Percentiles rank a stretch among this genome's conserved stretches.
These are phyloP conservation scores for Amaurobius ferox DNA, from an alignment of 2,888 invertebrate genomes.

Conservation along the genomic window DNA sequence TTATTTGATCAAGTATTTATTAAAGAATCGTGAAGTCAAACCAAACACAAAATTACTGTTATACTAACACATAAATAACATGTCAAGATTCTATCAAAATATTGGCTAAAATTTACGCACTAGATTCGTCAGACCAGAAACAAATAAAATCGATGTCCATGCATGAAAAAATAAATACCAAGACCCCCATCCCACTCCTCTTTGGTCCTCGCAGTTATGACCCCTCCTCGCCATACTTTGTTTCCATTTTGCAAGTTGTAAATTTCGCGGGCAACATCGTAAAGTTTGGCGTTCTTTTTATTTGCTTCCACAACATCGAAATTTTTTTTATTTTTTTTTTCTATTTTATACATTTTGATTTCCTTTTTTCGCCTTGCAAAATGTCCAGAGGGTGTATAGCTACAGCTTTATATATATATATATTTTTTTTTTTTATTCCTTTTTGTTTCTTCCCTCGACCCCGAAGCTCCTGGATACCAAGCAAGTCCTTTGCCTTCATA, in stretches of 20 bases:
- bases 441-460: slow-evolving; percentile 12
- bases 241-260: slow-evolving; percentile 70
- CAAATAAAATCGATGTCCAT: background rate
- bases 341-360: slow-evolving; percentile 26
- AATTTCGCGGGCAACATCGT: slow-evolving; percentile 68
- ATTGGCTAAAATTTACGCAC: no score
- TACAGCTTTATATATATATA: no score
- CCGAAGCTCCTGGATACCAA: slow-evolving; percentile 49
- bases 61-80: no score
- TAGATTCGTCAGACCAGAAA: background rate
- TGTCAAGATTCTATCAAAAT: no score
- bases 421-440: slow-evolving; percentile 22
- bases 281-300: slow-evolving; percentile 58
- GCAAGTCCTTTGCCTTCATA: slow-evolving; percentile 33
- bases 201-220: slow-evolving; percentile 42
- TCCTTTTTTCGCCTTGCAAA: slow-evolving; percentile 38
- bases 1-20: no score
- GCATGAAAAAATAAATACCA: background rate
- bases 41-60: no score
- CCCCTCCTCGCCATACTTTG: slow-evolving; percentile 65
- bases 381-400: slow-evolving; percentile 67
- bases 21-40: no score
- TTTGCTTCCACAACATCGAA: slow-evolving; percentile 29
- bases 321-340: background rate
- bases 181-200: no score